phyloP scores from a whole-genome alignment of 2,113 vertebrate genomes.

The Falco punctatus region DNA sequence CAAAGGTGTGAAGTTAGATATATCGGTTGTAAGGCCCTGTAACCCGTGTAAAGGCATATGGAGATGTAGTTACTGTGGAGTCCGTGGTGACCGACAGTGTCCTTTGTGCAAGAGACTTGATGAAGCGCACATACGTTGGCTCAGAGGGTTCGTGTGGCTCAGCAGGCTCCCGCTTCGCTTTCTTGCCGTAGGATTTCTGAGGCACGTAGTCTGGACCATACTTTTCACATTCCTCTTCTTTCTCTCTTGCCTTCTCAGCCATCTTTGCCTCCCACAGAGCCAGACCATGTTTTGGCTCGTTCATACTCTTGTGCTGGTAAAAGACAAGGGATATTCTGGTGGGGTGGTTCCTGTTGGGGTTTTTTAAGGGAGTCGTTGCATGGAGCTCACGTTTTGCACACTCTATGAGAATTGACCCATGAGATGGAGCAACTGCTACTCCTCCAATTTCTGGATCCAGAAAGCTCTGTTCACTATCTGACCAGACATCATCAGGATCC shows the following conservation, averaged over 20 bases:
- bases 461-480: constrained; percentile 97
- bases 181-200: constrained; percentile 87
- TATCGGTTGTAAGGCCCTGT: constrained; percentile 96
- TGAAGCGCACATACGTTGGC: constrained; percentile 88
- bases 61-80: constrained; percentile 90
- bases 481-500: constrained; percentile 90
- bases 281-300: constrained; percentile 94
- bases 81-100: constrained; percentile 92
- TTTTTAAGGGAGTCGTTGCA: constrained; percentile 92
- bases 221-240: constrained; percentile 91
- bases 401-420: constrained; percentile 97
- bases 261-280: constrained; percentile 96
- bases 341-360: constrained; percentile 90
- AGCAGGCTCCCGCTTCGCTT: constrained; percentile 85
- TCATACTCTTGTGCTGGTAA: constrained; percentile 99
- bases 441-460: constrained; percentile 94
- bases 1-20: constrained; percentile 74
- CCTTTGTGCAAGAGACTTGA: constrained; percentile 86
- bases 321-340: constrained; percentile 96
- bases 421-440: constrained; percentile 94
- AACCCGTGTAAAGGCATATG: constrained; percentile 97
- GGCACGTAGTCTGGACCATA: constrained; percentile 88
- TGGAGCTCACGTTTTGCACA: constrained; percentile 97
- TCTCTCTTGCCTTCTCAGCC: constrained; percentile 95
- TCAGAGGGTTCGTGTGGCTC: constrained; percentile 82